Base-by-base conservation (phyloP, 2,113 vertebrate genomes). In the Danionella cerebrum region DNA sequence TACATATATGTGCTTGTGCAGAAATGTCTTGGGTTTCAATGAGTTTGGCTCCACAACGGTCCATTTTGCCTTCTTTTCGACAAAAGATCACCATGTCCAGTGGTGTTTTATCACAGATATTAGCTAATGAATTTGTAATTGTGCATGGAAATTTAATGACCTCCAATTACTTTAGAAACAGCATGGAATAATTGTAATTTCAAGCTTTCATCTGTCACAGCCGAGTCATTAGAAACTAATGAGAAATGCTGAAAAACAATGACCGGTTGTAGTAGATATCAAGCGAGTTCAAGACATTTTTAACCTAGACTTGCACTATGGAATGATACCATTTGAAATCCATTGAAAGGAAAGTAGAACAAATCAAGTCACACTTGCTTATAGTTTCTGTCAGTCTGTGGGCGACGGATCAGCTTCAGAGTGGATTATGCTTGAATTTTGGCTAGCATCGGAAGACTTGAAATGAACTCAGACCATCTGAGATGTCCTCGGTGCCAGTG, bases 121-220 rank as follows among this genome's bases (percentile, higher is more conserved):
- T 53, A 53, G 29, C 16, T 33, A 53, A 53, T 53, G 31, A 33
- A 29, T 53, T 53, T 53, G 48, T 52, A 52, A 52, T 53, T 53
- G 33, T 53, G 51, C 51, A 33, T 53, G 29, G 27, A 9, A 16
- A 31, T 53, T 53, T 53, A 53, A 33, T 53, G 51, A 19, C 29
- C 51, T 53, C 29, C 18, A 31, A 53, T 33, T 53, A 53, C 18
- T 53, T 33, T 25, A 53, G 16, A 53, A 29, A 31, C 51, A 18
- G 51, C 51, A 7, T 53, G 29, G 9, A 33, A 33, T 53, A 53
- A 31, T 53, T 53, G 50, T 53, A 19, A 1, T 53, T 53, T 53
- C 19, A 53, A 6, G 29, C 27, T 12, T 53, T 53, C 10, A 18
- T 33, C 33, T 53, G 51, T 53, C 25, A 53, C 51, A 53, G 51